phyloP scores from a whole-genome alignment of 2,113 vertebrate species.

The Erythrocercus mccallii region DNA sequence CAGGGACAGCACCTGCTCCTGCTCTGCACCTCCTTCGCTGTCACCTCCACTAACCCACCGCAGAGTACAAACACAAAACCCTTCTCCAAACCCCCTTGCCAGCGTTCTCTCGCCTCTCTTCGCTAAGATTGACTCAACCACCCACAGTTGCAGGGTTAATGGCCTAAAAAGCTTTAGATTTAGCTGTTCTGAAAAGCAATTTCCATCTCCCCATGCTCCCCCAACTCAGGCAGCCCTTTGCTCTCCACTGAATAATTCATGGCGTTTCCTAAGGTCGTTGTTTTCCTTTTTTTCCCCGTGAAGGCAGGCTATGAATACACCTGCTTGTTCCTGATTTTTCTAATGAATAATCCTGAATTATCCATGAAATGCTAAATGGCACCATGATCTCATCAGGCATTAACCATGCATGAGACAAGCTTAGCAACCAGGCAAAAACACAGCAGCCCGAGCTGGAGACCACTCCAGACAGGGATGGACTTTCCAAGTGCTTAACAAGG shows the following conservation, averaged over 20 bases:
- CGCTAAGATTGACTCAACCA: not conserved
- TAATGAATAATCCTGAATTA: conserved; percentile 67
- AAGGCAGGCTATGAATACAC: conserved; percentile 24
- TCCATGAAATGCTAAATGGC: conserved; percentile 29
- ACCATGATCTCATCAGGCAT: conserved; percentile 66
- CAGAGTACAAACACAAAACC: not conserved
- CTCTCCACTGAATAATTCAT: not conserved
- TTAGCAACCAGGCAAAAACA: conserved; percentile 72
- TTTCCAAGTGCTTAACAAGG: not conserved
- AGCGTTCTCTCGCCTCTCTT: not conserved
- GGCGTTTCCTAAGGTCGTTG: not conserved
- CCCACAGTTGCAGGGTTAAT: not conserved
- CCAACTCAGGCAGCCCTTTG: not conserved
- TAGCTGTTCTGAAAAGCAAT: not conserved
- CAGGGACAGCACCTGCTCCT: not conserved
- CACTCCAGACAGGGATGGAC: not conserved
- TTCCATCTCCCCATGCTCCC: not conserved
- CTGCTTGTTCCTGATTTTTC: conserved; percentile 22
- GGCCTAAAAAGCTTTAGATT: not conserved
- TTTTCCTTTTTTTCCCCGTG: not conserved
- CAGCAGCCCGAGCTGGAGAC: conserved; percentile 19
- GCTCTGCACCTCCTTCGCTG: not conserved
- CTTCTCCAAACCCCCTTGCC: not conserved
- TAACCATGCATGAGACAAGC: conserved; percentile 58
- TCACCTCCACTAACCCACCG: accelerated